Percentiles rank a stretch among this genome's conserved stretches.
Conservation (phyloP, 2,113 vertebrate species). For the Nothobranchius furzeri region DNA sequence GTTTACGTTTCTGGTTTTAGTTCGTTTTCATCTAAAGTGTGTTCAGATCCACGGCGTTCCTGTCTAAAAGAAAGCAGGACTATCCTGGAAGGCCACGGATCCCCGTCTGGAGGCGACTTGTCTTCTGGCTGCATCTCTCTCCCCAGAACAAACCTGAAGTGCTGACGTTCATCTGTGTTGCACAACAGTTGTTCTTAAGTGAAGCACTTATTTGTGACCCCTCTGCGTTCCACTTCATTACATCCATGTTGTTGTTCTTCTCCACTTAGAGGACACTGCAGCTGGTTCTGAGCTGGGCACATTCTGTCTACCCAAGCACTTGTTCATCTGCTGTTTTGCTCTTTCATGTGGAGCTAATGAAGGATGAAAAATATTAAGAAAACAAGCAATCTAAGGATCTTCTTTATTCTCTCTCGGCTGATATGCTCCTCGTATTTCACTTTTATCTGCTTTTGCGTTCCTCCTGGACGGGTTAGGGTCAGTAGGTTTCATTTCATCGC, state of each 20-base stretch:
- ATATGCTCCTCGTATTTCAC: background rate
- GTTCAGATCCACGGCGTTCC: background rate
- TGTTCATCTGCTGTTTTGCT: conserved; percentile 60
- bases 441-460: background rate
- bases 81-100: conserved; percentile 8
- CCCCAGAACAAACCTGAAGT: conserved; percentile 31
- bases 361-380: conserved; percentile 22
- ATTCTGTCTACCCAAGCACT: conserved; percentile 53
- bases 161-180: conserved; percentile 64
- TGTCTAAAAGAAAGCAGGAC: conserved; percentile 10
- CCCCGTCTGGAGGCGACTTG: conserved; percentile 57
- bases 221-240: conserved; percentile 72
- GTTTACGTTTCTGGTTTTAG: too few relatives aligned
- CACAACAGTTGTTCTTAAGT: conserved; percentile 57
- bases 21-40: conserved; percentile 24
- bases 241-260: conserved; percentile 62
- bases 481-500: background rate
- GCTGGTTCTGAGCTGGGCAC: conserved; percentile 64
- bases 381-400: conserved; percentile 24
- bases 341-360: conserved; percentile 51
- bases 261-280: conserved; percentile 58
- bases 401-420: background rate
- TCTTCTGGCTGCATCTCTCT: conserved; percentile 46
- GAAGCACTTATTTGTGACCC: conserved; percentile 68
- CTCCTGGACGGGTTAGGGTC: too few relatives aligned